A percentile compares a stretch with the other conserved stretches of the same genome.
These are phyloP conservation scores for Neopipo cinnamomea DNA, from an alignment of 2,113 vertebrate genomes.

Conservation along the genomic window DNA sequence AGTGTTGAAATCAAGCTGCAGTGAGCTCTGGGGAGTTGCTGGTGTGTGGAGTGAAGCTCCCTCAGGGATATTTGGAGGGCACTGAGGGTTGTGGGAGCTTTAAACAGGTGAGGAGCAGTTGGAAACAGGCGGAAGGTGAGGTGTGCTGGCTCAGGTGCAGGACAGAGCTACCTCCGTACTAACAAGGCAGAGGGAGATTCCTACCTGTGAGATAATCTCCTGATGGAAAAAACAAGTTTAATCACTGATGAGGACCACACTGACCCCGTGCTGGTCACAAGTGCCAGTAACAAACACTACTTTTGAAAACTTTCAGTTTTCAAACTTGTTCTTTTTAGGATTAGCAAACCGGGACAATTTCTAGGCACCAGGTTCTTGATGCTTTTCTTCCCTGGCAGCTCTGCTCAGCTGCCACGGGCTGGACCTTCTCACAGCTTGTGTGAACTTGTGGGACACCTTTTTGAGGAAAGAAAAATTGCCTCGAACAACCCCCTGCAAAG, in stretches of 20 bases:
- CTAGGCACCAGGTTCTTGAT: fast-evolving
- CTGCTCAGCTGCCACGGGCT: background rate
- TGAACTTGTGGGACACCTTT: background rate
- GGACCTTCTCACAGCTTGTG: background rate
- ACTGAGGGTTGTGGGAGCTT: background rate
- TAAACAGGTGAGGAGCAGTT: fast-evolving
- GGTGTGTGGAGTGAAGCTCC: background rate
- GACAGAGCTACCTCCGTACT: fast-evolving
- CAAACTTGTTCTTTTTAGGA: background rate
- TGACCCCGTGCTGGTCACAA: background rate
- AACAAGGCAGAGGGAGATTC: background rate
- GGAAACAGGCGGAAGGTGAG: background rate
- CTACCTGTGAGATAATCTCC: background rate
- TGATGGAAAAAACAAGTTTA: background rate
- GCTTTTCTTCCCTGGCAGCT: background rate
- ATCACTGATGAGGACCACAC: background rate
- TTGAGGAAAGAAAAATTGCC: background rate
- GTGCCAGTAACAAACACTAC: background rate
- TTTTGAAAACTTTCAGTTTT: background rate
- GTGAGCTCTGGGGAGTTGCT: background rate
- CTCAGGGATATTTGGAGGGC: background rate
- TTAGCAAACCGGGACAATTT: too few relatives aligned
- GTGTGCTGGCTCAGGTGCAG: background rate
- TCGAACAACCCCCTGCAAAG: background rate
- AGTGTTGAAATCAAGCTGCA: background rate